These are phyloP conservation scores for Diplogasteroides magnus DNA, from an alignment of 1,140 invertebrate species.

Conservation along the genomic window DNA sequence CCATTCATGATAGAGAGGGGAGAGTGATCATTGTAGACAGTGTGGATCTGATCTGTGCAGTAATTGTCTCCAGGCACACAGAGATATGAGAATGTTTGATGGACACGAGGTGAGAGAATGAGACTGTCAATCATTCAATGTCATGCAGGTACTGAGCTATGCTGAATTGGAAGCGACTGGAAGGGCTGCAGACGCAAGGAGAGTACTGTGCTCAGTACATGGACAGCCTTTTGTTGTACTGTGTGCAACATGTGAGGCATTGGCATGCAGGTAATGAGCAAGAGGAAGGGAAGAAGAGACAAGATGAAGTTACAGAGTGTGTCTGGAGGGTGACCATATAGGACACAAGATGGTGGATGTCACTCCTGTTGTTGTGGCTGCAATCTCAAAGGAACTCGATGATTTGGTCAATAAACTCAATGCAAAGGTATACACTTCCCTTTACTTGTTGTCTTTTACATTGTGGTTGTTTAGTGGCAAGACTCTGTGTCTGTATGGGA, in stretches of 20 bases:
- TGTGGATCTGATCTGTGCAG: conserved; percentile 65
- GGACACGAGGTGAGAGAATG: conserved; percentile 38
- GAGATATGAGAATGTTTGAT: conserved; percentile 66
- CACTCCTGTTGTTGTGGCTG: conserved; percentile 11
- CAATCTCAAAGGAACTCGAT: conserved; percentile 13
- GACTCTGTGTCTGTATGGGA: conserved; percentile 23
- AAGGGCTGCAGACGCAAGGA: conserved; percentile 2
- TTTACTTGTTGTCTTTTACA: conserved; percentile 5
- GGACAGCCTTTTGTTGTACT: conserved; percentile 14
- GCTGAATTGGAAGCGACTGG: conserved; percentile 13
- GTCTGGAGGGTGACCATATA: conserved; percentile 20
- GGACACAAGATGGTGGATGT: conserved; percentile 14
- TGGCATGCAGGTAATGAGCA: conserved; percentile 16
- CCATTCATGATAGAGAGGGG: not conserved
- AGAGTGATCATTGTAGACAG: conserved; percentile 16
- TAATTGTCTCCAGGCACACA: conserved; percentile 85
- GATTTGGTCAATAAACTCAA: conserved; percentile 10
- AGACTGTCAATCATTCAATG: too few relatives aligned
- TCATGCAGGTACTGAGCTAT: conserved; percentile 7
- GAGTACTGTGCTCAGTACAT: conserved; percentile 19
- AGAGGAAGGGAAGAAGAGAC: too few relatives aligned
- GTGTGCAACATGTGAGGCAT: conserved; percentile 20
- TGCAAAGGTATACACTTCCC: not conserved
- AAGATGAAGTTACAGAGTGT: too few relatives aligned
- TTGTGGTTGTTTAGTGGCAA: conserved; percentile 4